phyloP scores from a whole-genome alignment of 2,113 vertebrate genomes.

The Microcebus lehilahytsara region DNA sequence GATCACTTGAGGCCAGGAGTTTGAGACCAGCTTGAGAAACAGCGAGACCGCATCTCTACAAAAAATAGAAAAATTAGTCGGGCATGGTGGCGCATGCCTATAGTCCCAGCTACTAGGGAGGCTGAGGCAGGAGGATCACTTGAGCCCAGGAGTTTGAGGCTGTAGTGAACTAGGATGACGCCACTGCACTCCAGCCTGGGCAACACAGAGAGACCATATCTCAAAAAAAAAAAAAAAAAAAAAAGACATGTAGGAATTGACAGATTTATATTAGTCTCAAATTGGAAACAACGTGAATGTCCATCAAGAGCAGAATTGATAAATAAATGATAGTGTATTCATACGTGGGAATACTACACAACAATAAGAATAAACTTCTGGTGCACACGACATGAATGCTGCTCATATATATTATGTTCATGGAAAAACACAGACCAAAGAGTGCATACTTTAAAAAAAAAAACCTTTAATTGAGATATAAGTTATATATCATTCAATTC shows the following conservation, averaged over 20 bases:
- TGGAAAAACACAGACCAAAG: background rate
- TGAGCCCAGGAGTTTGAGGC: too few species aligned
- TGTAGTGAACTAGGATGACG: too few species aligned
- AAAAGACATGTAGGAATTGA: background rate
- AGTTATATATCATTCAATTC: background rate
- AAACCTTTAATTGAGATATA: background rate
- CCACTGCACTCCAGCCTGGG: too few species aligned
- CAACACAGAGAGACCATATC: too few species aligned
- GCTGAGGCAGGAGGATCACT: too few species aligned
- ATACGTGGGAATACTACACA: background rate
- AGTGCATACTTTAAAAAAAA: background rate
- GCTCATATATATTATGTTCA: accelerated
- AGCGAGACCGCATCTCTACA: too few species aligned
- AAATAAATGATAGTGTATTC: background rate
- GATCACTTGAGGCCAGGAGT: too few species aligned
- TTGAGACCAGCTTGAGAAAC: too few species aligned
- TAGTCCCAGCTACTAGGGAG: too few species aligned
- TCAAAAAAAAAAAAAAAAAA: too few species aligned
- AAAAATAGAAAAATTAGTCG: too few species aligned
- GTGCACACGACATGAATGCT: accelerated
- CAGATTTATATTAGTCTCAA: background rate
- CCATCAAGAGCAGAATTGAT: background rate
- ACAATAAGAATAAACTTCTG: background rate
- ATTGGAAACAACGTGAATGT: background rate
- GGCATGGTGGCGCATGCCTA: too few species aligned